Evolutionary conservation across 2,888 invertebrate genomes (phyloP), one percentile per base, ranked within the genome.

Genomic region (Trissonchulus latispiculum): DNA sequence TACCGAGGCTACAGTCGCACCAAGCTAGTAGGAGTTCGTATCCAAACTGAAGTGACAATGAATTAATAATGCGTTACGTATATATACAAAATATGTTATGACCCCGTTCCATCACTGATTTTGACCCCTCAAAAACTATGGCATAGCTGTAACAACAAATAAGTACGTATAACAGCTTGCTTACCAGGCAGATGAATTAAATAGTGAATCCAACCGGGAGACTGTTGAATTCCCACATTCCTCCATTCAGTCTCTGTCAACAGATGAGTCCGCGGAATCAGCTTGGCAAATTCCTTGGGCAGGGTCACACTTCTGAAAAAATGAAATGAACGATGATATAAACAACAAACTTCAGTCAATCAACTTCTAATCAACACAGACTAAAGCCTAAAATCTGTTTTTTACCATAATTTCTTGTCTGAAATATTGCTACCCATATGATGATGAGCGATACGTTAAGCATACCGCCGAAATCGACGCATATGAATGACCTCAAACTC

Each of bases 221-320:
- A 76, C 62, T 76, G 76, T 18, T 77, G 76, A 36, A 76, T 68
- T 37, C 76, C 76, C 35, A 76, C 35, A 71, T 76, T 76, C 2
- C 76, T 33, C 76, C 76, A 76, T 37, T 76, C 76, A 18, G 73
- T 72, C 62, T 76, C 76, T 1, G 76, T 74, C 75, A 76, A 74
- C 70, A 76, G 61, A 75, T 76, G 75, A 28, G 72, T 76, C 28
- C 35, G 33, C 28, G 76, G 76, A 48, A 76, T 62, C 33, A 73
- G 28, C 61, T 76, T 75, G 68, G 69, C 62, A 18, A 67, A 72
- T 36, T 75, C 75, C 69, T 73, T 73, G n/a, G 73, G 73, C 31
- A 73, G 15, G 29, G 71, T 71, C 8, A 73, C 48, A 67, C 71
- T 70, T 18, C 64, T 62, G 28, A 62, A 62, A 23, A 62, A 23